Evolutionary conservation across 2,888 invertebrate genomes (phyloP).

Genomic region (Tetropium fuscum): DNA sequence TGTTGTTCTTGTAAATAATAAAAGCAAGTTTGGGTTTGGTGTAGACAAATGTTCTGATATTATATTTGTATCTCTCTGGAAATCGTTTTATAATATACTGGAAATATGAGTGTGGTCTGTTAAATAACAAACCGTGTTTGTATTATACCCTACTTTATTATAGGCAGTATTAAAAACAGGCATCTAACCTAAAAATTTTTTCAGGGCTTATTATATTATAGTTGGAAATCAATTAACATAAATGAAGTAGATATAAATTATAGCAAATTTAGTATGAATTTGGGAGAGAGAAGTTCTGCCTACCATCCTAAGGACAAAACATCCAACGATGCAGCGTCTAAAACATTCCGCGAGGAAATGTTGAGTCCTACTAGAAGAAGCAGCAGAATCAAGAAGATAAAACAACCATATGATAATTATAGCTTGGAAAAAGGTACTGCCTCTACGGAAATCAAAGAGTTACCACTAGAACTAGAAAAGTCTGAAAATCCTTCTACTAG

Average conservation of each 20-base stretch:
- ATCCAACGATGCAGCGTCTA: background rate
- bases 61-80: no score
- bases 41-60: no score
- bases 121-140: no score
- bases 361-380: constrained; percentile 19
- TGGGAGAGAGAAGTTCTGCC: background rate
- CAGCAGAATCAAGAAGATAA: constrained; percentile 7
- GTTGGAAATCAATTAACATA: no score
- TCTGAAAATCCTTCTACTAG: background rate
- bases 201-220: no score
- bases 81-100: no score
- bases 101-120: no score
- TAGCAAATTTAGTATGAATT: constrained; percentile 11
- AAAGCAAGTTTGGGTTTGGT: no score
- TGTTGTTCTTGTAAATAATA: no score
- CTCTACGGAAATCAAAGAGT: background rate
- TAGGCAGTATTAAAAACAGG: no score
- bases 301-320: background rate
- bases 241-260: constrained; percentile 8
- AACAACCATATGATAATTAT: constrained; percentile 1
- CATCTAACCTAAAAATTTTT: no score
- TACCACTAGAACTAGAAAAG: background rate
- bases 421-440: background rate
- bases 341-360: background rate
- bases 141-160: no score